Conservation (phyloP, 1,140 invertebrate genomes). For the Pseudomyrmex flavicornis region DNA sequence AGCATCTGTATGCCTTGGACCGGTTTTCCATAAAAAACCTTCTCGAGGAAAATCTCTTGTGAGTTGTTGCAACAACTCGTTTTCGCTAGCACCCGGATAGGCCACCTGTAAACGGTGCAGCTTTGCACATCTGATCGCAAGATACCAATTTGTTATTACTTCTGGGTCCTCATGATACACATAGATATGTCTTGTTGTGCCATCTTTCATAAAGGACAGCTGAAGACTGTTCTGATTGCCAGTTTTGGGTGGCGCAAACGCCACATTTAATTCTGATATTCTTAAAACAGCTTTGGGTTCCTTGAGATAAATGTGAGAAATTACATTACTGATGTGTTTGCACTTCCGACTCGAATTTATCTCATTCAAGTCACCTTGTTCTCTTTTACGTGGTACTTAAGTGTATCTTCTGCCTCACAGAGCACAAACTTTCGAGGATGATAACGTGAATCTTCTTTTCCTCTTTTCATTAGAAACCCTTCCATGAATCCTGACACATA, state of each 20-base stretch:
- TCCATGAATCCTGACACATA: constrained; percentile 93
- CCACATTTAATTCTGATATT: constrained; percentile 93
- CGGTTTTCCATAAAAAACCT: constrained; percentile 96
- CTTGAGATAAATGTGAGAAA: constrained; percentile 79
- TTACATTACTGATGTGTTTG: background rate
- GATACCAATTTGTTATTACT: constrained; percentile 95
- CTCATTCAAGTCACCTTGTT: constrained; percentile 84
- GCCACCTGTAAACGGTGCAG: constrained; percentile 93
- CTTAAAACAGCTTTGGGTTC: constrained; percentile 93
- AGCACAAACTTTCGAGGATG: constrained; percentile 94
- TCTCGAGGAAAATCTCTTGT: constrained; percentile 93
- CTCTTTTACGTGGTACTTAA: constrained; percentile 95
- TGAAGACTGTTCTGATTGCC: constrained; percentile 92
- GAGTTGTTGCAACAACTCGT: constrained; percentile 90
- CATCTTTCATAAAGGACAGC: constrained; percentile 93
- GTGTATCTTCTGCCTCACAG: constrained; percentile 91
- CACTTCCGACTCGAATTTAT: background rate
- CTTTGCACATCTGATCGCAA: constrained; percentile 94
- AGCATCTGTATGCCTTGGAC: constrained; percentile 91
- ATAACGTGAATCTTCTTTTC: constrained; percentile 94
- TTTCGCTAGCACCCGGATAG: constrained; percentile 91
- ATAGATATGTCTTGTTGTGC: constrained; percentile 94
- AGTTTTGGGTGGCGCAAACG: constrained; percentile 94
- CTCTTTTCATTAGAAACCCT: constrained; percentile 95
- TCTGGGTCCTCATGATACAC: constrained; percentile 94